Evolutionary conservation across 1,140 invertebrate species (phyloP), one percentile per base, ranked within the genome.

Genomic region (Brachionus rotundiformis): DNA sequence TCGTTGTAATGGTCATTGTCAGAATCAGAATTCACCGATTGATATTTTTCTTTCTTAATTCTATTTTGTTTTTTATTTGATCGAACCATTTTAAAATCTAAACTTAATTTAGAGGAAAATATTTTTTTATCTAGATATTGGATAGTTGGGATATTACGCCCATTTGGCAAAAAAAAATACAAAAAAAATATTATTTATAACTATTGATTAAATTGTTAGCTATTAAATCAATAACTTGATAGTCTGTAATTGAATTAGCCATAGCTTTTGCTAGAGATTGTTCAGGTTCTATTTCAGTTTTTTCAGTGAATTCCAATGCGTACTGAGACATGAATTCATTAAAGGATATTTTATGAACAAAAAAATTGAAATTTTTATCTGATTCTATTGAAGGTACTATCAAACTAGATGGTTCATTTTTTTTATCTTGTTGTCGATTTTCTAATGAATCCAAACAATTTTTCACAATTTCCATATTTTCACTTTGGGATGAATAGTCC

Each of bases 21-120:
- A 0, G 75, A 77, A 49, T 54, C 75, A 10, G 49, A 49, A 33
- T 59, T 77, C 7, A 54, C 75, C 16, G 49, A 77, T 59, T 77
- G 29, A 71, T 36, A 71, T 49, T 77, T 77, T 77, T 49, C 75
- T 49, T 77, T 59, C 49, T 59, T 77, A 31, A 47, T 59, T 77
- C 41, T 25, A 54, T 47, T 47, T 27, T 77, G 23, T 59, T 59
- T 77, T 77, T 77, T 47, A 59, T 5, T 59, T 27, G 44, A 41
- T 47, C 16, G 11, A 31, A 54, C 75, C 75, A 54, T 77, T 75
- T 75, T 75, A 59, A 59, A 59, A 59, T 63, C 61, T 63, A 63
- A 27, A 7, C 6, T 27, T 25, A 23, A n/a, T n/a, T n/a, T n/a
- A n/a, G n/a, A n/a, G n/a, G n/a, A n/a, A n/a, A n/a, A n/a, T n/a